Conservation (phyloP, 2,888 invertebrate species). For the Sesamia inferens region DNA sequence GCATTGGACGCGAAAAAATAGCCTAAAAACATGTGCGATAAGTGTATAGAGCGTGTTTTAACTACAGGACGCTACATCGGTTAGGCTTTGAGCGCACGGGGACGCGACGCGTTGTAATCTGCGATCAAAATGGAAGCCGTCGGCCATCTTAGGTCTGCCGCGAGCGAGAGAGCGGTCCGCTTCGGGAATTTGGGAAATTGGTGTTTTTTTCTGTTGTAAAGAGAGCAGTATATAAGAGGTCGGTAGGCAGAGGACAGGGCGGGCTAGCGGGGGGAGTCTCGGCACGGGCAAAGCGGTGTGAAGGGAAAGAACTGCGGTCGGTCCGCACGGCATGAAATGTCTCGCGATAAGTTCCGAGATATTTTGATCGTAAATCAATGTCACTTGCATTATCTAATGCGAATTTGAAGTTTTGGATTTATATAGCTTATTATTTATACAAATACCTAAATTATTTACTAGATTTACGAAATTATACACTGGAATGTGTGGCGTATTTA, state of each 20-base stretch:
- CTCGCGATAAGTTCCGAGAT: conserved; percentile 75
- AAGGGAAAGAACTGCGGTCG: conserved; percentile 87
- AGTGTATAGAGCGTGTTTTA: conserved; percentile 80
- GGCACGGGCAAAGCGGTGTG: conserved; percentile 88
- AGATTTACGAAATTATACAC: not conserved
- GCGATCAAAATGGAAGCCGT: conserved; percentile 89
- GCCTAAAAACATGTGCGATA: conserved; percentile 88
- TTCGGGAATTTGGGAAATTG: conserved; percentile 89
- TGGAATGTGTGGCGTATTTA: not conserved
- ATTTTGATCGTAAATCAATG: conserved; percentile 68
- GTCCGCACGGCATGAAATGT: conserved; percentile 62
- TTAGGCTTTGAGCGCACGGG: conserved; percentile 86
- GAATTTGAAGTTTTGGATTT: not conserved
- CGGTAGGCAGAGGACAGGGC: conserved; percentile 86
- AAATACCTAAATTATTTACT: not conserved
- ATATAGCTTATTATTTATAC: not conserved
- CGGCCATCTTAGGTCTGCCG: conserved; percentile 89
- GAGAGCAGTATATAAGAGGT: conserved; percentile 90
- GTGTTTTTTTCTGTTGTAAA: conserved; percentile 89
- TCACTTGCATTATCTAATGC: conserved; percentile 21
- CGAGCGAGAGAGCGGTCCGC: conserved; percentile 88
- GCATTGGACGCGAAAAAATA: conserved; percentile 86
- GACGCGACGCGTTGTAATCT: conserved; percentile 86
- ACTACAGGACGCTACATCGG: conserved; percentile 79
- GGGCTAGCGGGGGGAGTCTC: conserved; percentile 81